Percentiles rank a stretch among this genome's conserved stretches.
Evolutionary conservation across 2,888 invertebrate genomes (phyloP).

Genomic region (Callinectes sapidus): DNA sequence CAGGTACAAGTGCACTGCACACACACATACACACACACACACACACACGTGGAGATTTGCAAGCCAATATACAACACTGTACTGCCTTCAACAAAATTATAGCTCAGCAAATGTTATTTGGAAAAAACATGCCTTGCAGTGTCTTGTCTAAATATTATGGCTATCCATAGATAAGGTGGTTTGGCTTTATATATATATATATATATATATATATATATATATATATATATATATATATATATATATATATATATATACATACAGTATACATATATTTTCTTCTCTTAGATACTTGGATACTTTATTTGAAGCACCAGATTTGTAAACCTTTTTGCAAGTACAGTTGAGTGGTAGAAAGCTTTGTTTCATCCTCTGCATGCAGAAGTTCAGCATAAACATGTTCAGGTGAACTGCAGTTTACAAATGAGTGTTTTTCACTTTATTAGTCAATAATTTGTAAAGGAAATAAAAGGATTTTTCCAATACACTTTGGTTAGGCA

Average conservation of each 20-base stretch:
- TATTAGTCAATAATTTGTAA: too few species aligned
- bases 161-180: not conserved
- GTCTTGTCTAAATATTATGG: not conserved
- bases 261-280: not conserved
- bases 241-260: too few species aligned
- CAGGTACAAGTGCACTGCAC: not conserved
- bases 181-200: not conserved
- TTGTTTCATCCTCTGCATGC: constrained; percentile 10
- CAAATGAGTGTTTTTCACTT: too few species aligned
- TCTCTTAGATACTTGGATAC: not conserved
- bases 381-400: not conserved
- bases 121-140: constrained; percentile 20
- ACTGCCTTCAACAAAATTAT: not conserved
- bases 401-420: too few species aligned
- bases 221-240: too few species aligned
- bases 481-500: too few species aligned
- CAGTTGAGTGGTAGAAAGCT: not conserved
- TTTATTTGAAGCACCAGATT: not conserved
- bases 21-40: too few species aligned
- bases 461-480: too few species aligned
- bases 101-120: not conserved
- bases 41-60: not conserved
- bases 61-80: not conserved
- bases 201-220: not conserved
- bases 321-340: not conserved